These are phyloP conservation scores for Rhinoptilus africanus DNA, from an alignment of 2,113 vertebrate genomes.

Conservation along the genomic window DNA sequence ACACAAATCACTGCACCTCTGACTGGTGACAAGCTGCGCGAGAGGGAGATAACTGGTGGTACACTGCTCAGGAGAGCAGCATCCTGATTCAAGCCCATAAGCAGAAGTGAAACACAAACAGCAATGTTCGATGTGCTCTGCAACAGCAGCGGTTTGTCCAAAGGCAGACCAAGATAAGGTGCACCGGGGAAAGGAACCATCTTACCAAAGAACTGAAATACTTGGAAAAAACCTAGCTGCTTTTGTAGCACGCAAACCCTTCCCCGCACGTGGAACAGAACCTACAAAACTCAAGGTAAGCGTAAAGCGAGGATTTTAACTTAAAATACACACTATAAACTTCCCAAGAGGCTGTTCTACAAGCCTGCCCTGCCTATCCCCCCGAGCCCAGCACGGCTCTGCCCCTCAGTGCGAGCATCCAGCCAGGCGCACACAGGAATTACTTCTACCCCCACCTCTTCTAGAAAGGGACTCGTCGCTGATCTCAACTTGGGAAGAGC, in stretches of 20 bases:
- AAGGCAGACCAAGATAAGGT: not conserved
- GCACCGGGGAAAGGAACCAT: not conserved
- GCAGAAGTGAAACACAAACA: not conserved
- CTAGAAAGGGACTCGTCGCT: not conserved
- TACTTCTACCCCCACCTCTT: not conserved
- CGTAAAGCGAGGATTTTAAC: not conserved
- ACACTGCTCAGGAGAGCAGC: not conserved
- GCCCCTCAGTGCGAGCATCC: fast-evolving
- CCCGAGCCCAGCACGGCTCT: not conserved
- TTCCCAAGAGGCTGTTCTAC: not conserved
- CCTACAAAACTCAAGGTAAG: not conserved
- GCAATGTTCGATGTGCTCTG: too few relatives aligned
- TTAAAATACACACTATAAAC: not conserved
- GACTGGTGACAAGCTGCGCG: not conserved
- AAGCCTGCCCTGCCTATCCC: not conserved
- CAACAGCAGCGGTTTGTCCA: not conserved
- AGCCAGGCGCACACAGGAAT: not conserved
- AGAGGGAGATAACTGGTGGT: not conserved
- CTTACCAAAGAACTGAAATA: not conserved
- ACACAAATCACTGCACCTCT: not conserved
- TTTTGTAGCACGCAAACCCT: not conserved
- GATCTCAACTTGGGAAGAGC: not conserved
- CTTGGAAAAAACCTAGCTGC: not conserved
- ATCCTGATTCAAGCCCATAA: not conserved
- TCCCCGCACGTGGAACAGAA: not conserved